Percentiles rank a stretch among this genome's conserved stretches.
phyloP scores from a whole-genome alignment of 2,797 vertebrate species.

The Glossophaga mutica region DNA sequence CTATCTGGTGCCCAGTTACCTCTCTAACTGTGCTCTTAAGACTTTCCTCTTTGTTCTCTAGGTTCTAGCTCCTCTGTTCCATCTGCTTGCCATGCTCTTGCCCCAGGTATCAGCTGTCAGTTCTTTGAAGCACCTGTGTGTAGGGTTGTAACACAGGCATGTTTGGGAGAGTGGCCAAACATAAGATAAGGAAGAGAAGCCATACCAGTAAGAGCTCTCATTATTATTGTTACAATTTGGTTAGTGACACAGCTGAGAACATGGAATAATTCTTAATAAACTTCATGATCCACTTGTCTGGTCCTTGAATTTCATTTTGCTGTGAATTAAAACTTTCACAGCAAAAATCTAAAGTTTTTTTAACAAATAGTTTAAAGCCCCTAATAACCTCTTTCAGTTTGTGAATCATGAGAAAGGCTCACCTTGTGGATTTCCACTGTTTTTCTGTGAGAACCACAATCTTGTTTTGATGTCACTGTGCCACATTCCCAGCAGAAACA shows the following conservation, averaged over 20 bases:
- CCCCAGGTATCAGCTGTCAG: background rate
- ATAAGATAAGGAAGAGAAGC: background rate
- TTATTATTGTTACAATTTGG: background rate
- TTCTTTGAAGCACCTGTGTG: background rate
- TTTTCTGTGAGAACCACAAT: background rate
- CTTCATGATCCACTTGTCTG: background rate
- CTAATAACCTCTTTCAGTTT: background rate
- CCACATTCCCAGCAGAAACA: background rate
- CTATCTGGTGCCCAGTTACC: background rate
- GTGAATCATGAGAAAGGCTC: background rate
- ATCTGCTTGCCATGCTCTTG: background rate
- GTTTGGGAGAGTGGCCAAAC: background rate
- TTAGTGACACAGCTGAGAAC: background rate
- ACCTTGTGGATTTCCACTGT: background rate
- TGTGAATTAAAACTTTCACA: background rate
- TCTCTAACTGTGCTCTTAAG: background rate
- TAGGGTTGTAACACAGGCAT: background rate
- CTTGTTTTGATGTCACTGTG: background rate
- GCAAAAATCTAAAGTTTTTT: background rate
- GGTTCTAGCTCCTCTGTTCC: background rate
- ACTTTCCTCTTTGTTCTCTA: background rate
- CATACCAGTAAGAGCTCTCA: background rate
- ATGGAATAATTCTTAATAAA: background rate
- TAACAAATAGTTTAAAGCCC: background rate
- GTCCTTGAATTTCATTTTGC: background rate